Percentiles rank a stretch among this genome's conserved stretches.
Conservation (phyloP, 2,113 vertebrate genomes). For the Pseudopodoces humilis region DNA sequence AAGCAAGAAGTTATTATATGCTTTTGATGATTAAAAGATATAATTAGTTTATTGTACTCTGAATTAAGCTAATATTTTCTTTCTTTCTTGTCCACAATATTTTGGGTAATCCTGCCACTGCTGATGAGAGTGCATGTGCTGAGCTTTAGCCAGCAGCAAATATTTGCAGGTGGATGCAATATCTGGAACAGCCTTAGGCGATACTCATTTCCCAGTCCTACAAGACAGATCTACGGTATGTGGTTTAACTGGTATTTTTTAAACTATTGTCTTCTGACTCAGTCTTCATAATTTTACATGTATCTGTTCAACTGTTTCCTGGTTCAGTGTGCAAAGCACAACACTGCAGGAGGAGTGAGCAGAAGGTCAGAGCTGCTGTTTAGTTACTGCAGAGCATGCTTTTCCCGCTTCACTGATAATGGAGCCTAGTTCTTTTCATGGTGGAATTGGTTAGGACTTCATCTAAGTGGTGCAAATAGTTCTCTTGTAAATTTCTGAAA, state of each 20-base stretch:
- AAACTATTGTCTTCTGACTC: slow-evolving; percentile 42
- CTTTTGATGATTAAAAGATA: neutral
- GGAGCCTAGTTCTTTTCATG: neutral
- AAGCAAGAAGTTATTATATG: neutral
- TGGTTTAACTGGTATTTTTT: slow-evolving; percentile 57
- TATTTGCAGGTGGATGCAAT: slow-evolving; percentile 38
- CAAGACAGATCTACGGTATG: neutral
- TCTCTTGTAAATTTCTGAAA: neutral
- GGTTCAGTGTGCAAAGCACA: neutral
- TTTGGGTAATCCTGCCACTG: neutral
- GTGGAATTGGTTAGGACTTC: neutral
- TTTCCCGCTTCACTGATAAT: neutral
- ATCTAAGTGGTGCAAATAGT: neutral
- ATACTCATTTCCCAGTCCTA: neutral
- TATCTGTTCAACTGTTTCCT: slow-evolving; percentile 22
- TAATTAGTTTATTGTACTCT: neutral
- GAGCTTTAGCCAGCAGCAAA: slow-evolving; percentile 14
- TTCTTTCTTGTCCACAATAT: neutral
- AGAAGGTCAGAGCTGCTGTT: neutral
- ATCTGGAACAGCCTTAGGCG: neutral
- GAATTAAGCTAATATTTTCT: neutral
- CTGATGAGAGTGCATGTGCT: neutral
- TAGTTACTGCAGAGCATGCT: neutral
- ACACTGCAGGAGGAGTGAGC: neutral
- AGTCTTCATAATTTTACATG: neutral